Evolutionary conservation across 2,797 vertebrate species (phyloP), one percentile per base, ranked within the genome.

Genomic region (Sebastes cheni): DNA sequence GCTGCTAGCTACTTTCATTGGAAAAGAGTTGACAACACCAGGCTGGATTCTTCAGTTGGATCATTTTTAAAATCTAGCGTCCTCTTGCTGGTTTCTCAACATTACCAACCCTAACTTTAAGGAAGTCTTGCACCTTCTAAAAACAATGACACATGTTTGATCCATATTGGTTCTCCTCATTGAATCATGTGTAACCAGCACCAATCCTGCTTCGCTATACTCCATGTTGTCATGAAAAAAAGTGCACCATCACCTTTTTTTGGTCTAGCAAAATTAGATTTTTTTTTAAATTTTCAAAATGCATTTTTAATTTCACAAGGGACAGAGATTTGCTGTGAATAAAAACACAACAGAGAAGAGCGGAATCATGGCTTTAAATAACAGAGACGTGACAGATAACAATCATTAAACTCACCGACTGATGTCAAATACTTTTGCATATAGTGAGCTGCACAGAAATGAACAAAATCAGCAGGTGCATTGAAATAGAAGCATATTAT

Each of bases 181-280:
- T 68, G 54, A 67, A 80, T 66, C 42, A 36, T 65, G 76, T 64
- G 52, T 50, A 46, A 74, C 25, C 32, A 34, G 23, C 65, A 30
- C 25, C 27, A 32, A 6, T 23, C 12, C 20, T 6, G n/a, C 30
- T 55, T 23, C 13, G 0, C 13, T 25, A 34, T 23, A 42, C 32
- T 64, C 56, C 56, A 25, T 56, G 7, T 23, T 25, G 32, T 68
- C 58, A 39, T 16, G 25, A 54, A 36, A 10, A 52, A 54, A 25
- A 25, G 6, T 22, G 32, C 7, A 1, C 11, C 39, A 20, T 42
- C 1, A 2, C 13, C 3, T 25, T n/a, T 34, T 25, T 29, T 8
- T 29, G 25, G 9, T 46, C 18, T 52, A 8, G 20, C 12, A 32
- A 22, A 30, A 22, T 50, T 27, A 0, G 18, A 27, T 16, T 4